These are phyloP conservation scores for Sebastiscus albofasciatus DNA, from an alignment of 2,797 vertebrate genomes.

Conservation along the genomic window DNA sequence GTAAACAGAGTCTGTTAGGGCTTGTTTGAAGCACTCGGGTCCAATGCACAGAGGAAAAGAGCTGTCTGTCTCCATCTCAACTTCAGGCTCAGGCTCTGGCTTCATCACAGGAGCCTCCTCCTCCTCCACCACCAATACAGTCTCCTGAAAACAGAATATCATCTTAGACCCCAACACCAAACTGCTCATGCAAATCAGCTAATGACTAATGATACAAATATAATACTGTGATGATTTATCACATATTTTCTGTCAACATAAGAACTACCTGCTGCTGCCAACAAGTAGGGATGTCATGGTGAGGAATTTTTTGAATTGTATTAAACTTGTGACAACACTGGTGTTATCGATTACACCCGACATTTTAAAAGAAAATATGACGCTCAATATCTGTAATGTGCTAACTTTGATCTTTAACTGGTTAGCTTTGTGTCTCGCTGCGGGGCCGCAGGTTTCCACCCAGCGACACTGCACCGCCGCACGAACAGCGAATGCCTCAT, in stretches of 20 bases:
- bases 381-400: no score
- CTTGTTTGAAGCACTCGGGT: conserved; percentile 87
- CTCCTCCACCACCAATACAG: conserved; percentile 28
- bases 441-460: no score
- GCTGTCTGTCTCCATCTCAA: conserved; percentile 70
- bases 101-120: conserved; percentile 19
- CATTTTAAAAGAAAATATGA: no score
- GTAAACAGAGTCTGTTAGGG: conserved; percentile 93
- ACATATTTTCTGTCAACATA: neutral
- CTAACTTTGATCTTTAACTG: no score
- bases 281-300: no score
- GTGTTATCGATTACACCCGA: no score
- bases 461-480: no score
- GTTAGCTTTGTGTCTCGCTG: no score
- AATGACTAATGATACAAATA: neutral
- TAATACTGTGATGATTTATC: neutral
- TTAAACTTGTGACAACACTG: no score
- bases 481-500: no score
- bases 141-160: conserved; percentile 70
- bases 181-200: conserved; percentile 8
- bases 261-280: neutral
- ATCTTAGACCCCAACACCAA: conserved; percentile 43
- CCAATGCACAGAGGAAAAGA: conserved; percentile 89
- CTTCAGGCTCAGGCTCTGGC: conserved; percentile 18
- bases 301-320: no score